phyloP scores from a whole-genome alignment of 2,113 vertebrate genomes.

The Apteryx mantelli region DNA sequence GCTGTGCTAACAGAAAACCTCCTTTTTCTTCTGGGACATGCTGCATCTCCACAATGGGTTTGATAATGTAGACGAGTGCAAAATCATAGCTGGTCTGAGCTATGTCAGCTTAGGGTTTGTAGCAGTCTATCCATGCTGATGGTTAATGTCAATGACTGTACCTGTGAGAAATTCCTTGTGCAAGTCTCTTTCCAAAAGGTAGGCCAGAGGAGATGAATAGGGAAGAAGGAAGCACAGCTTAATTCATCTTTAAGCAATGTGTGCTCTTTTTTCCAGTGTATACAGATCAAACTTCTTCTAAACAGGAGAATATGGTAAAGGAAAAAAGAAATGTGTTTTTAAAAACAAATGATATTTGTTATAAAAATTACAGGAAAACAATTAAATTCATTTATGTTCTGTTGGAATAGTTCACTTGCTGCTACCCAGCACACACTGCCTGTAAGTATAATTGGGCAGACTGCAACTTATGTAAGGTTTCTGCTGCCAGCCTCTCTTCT shows the following conservation, averaged over 20 bases:
- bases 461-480: neutral
- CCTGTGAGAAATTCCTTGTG: neutral
- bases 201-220: neutral
- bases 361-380: slow-evolving; percentile 55
- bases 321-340: neutral
- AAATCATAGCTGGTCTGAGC: rapidly evolving
- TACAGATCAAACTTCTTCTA: neutral
- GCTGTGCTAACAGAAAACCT: neutral
- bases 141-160: neutral
- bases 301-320: neutral
- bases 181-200: neutral
- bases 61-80: neutral
- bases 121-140: neutral
- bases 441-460: neutral
- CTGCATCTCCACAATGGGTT: neutral
- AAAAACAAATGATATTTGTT: slow-evolving; percentile 9
- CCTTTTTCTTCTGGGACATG: neutral
- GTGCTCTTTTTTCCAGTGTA: neutral
- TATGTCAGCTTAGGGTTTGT: neutral
- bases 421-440: neutral
- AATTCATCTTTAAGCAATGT: neutral
- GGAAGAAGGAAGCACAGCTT: neutral
- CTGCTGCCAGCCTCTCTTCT: slow-evolving; percentile 2
- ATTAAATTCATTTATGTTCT: neutral
- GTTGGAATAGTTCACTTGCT: neutral